Base-by-base conservation (phyloP, 2,113 vertebrate genomes). In the Globicephala melas region DNA sequence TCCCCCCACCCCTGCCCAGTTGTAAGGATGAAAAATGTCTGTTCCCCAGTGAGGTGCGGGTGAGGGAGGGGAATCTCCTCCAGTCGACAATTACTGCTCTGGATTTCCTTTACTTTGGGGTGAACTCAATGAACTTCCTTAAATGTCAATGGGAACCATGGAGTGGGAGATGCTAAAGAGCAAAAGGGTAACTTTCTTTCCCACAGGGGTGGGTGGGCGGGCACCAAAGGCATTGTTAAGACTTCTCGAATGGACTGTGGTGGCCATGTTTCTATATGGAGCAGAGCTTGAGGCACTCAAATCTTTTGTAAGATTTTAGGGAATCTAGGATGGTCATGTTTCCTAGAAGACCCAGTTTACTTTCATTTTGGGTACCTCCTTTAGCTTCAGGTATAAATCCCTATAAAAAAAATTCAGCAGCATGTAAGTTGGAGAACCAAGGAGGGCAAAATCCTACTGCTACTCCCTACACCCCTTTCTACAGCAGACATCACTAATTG, bases 391-490 rank as follows among this genome's bases (percentile, higher is more conserved):
- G 1, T 62, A 67, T 84, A 38, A 41, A 33, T 53, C 26, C 2
- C 23, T 85, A 31, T 25, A 38, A 70, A 63, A 38, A 55, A 67
- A 53, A 18, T 53, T 53, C 15, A 31, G 41, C 65, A 50, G 60
- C 62, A 23, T 12, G 13, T n/a, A 33, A 10, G 4, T 14, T 70
- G 38, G 85, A 71, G 84, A 91, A 65, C 13, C 38, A 13, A 47
- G 20, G 1, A 71, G 15, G 21, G 4, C 60, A 68, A 71, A 36
- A 36, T 14, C 3, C 1, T 20, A 2, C 10, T n/a, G 8, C 1
- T 18, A 23, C 28, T 86, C 36, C 13, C 26, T 18, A 0, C 21
- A 15, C 5, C 15, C 26, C 23, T 65, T 68, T 76, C 70, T 18
- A 4, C 1, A 5, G 23, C 23, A 33, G 26, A 77, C 44, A 50